A percentile compares a stretch with the other conserved stretches of the same genome.
Conservation (phyloP, 2,797 vertebrate genomes). For the Crenuchus spilurus region DNA sequence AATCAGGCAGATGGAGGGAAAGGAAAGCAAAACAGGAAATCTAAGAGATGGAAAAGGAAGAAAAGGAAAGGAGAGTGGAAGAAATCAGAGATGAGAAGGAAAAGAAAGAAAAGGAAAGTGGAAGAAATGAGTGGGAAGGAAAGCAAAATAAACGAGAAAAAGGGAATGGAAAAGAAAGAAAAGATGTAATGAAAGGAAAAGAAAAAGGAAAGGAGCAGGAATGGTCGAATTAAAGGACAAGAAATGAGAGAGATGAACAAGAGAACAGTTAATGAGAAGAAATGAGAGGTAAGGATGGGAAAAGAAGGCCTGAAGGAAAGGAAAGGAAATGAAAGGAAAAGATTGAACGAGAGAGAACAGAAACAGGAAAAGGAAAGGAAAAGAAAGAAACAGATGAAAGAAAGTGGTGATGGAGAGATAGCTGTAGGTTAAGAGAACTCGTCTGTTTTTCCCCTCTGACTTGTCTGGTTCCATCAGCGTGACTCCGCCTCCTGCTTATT, state of each 20-base stretch:
- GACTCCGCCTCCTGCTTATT: constrained; percentile 33
- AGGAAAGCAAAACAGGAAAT: not conserved
- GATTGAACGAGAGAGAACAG: not conserved
- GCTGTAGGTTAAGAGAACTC: constrained; percentile 9
- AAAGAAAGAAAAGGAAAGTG: no score
- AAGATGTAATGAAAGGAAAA: not conserved
- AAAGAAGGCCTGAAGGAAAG: no score
- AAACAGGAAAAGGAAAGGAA: not conserved
- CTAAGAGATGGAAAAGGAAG: not conserved
- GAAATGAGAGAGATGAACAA: not conserved
- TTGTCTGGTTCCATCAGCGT: not conserved
- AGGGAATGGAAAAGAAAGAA: not conserved
- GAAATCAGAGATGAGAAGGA: not conserved
- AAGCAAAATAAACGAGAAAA: not conserved
- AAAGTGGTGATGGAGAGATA: not conserved
- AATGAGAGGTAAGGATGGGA: no score
- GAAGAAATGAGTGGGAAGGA: not conserved
- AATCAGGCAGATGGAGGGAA: no score
- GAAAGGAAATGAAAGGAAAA: not conserved
- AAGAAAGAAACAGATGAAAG: not conserved
- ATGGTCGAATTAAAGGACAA: no score
- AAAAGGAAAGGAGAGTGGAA: no score
- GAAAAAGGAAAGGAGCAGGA: not conserved
- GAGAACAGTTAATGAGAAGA: not conserved
- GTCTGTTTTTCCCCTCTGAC: not conserved